A percentile compares a stretch with the other conserved stretches of the same genome.
These are phyloP conservation scores for Lepus townsendii DNA, from an alignment of 2,797 vertebrate species.

Conservation along the genomic window DNA sequence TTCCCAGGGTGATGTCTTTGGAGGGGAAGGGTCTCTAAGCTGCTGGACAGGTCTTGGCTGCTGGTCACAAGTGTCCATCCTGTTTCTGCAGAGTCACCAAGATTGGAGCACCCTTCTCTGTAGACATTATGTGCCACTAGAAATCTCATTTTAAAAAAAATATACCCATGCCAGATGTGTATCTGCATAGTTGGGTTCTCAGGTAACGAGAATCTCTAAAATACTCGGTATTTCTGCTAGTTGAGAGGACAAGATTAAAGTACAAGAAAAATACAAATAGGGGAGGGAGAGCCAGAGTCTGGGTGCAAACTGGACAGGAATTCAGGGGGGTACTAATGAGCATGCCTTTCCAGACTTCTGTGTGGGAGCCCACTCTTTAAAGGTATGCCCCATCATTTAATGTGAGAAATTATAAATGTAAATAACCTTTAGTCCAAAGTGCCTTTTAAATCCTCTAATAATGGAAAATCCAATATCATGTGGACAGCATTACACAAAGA, in stretches of 20 bases:
- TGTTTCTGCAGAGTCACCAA: background rate
- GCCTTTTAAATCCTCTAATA: conserved; percentile 82
- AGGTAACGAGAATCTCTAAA: background rate
- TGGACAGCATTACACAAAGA: conserved; percentile 74
- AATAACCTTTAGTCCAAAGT: conserved; percentile 71
- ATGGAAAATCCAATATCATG: conserved; percentile 80
- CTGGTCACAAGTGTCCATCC: background rate
- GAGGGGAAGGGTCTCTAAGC: background rate
- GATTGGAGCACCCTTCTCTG: background rate
- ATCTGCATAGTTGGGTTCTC: background rate
- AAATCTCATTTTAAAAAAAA: background rate
- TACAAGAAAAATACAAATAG: background rate
- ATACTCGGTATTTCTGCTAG: background rate
- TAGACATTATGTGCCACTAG: background rate
- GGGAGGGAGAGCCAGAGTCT: background rate
- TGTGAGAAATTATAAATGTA: conserved; percentile 70
- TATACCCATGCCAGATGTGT: background rate
- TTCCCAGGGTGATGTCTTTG: background rate
- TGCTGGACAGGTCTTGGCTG: background rate
- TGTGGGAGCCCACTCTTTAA: background rate
- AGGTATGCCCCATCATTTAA: conserved; percentile 19
- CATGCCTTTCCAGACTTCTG: background rate
- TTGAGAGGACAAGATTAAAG: background rate
- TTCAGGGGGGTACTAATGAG: background rate
- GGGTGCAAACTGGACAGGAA: background rate